Evolutionary conservation across 2,113 vertebrate genomes (phyloP), one percentile per base, ranked within the genome.

Genomic region (Siniperca knerii): DNA sequence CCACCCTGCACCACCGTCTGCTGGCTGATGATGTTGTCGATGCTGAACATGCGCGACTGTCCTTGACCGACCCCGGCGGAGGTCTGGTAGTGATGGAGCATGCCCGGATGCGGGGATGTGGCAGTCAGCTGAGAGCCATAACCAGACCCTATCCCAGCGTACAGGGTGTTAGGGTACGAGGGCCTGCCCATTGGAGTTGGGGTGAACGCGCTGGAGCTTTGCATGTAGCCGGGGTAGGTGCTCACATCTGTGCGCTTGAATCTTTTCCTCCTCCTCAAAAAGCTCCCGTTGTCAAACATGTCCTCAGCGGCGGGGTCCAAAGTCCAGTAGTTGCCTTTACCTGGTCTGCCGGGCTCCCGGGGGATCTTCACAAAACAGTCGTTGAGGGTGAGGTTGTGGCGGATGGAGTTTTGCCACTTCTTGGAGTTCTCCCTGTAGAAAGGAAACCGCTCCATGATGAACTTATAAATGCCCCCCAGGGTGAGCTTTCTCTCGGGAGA

Each of bases 381-480:
- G 87, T 97, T 97, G 37, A 97, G 96, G 15, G 97, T 97, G 48
- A 97, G 92, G 92, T 97, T 97, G 94, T 97, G 97, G 62, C 97
- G 94, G 89, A 97, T 97, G 64, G 96, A 97, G 94, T 98, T 98
- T 62, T 98, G 97, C 66, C 97, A 98, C 93, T 99, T 99, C 91
- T 97, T 98, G 3, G 98, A 97, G 95, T 98, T 97, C 91, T 99
- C 98, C 37, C 98, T 94, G 93, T 99, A 99, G 94, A 99, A 99
- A 4, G 98, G 97, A 81, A 99, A 99, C 21, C 98, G 97, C 93
- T 98, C 98, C 85, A 97, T 99, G 94, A 99, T 99, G 95, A 99
- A 99, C 84, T 97, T 97, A 84, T 99, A 99, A 90, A 99, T 99
- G 82, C 97, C 98, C 1, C 98, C 98, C 87, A 99, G 92, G 2